Evolutionary conservation across 2,113 vertebrate genomes (phyloP), one percentile per base, ranked within the genome.

Genomic region (Mola mola): DNA sequence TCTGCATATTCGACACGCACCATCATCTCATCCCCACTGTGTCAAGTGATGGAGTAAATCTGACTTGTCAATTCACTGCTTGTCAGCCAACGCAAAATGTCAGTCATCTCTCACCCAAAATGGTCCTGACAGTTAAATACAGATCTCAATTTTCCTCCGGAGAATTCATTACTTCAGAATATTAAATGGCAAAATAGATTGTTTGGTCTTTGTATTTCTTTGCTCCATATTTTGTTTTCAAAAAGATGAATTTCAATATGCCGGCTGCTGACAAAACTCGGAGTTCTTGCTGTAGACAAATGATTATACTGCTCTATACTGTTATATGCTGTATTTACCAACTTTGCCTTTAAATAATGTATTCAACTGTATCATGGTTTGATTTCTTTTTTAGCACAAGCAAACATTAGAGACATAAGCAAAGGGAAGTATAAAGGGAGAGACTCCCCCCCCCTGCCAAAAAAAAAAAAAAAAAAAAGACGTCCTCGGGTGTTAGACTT

Each of bases 81-180:
- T 72, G 74, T 90, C 82, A 79, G 53, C 58, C 40, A 24, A 64
- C 66, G 75, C 83, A 66, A 89, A 92, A 90, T 89, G 90, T 92
- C 91, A 92, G 72, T 92, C 91, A 91, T 83, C 73, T 73, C 73
- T 87, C 76, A 82, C 50, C 68, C 78, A 89, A 91, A 93, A 81
- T 87, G 84, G 75, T 86, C 75, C 81, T 91, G 92, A 91, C 91
- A 92, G 89, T 75, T 89, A 91, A 92, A 90, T 83, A 85, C 68
- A 88, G 74, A 88, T 75, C 78, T 89, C 83, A 68, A 59, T 86
- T 88, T 83, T 86, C 79, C 78, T 76, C 75, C 79, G 25, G 51
- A 84, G 75, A 86, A 89, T 83, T 82, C 80, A 90, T 91, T 89
- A 87, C 82, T 82, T 83, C 69, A 84, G 80, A 90, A 89, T 91